Evolutionary conservation across 2,888 invertebrate genomes (phyloP), one percentile per base, ranked within the genome.

Genomic region (Lycia hirtaria): DNA sequence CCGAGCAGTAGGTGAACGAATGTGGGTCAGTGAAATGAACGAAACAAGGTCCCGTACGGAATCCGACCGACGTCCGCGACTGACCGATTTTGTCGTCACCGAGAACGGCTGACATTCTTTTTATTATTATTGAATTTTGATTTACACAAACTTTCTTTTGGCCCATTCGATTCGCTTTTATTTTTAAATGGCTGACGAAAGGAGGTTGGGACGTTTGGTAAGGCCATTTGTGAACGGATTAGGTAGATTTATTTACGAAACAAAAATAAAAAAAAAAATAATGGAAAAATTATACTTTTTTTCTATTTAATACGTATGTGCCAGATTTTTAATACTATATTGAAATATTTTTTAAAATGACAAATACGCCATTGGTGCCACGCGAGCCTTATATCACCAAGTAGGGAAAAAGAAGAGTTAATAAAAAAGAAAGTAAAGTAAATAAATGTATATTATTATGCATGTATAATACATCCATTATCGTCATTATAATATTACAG

Each of bases 21-120:
- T 87, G 88, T 90, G 67, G 88, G 90, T 88, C 90, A 90, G 90
- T 88, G 90, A 90, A 91, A 91, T 88, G 88, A 89, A 81, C 85
- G 87, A 83, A 88, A 85, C 83, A 71, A 80, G 86, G 88, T 83
- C 88, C 88, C 88, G 89, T 85, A 83, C 78, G 90, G 88, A 85
- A 85, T 88, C 81, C 83, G 86, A 87, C 79, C 78, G 74, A 68
- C 76, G 81, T 75, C 79, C 77, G 79, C 77, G 76, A 67, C 75
- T 82, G 83, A 83, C 87, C 87, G 88, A 88, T 88, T 87, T 78
- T 77, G 73, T 76, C 76, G 80, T 75, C 74, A 72, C 71, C 73
- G 76, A 77, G 78, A 80, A 75, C 80, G 79, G 72, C 76, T 80
- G 78, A 83, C 83, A 86, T 84, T 85, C 83, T 85, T 85, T 73